Evolutionary conservation across 2,888 invertebrate species (phyloP), one percentile per base, ranked within the genome.

Genomic region (Chaetogeoica ovagalla): DNA sequence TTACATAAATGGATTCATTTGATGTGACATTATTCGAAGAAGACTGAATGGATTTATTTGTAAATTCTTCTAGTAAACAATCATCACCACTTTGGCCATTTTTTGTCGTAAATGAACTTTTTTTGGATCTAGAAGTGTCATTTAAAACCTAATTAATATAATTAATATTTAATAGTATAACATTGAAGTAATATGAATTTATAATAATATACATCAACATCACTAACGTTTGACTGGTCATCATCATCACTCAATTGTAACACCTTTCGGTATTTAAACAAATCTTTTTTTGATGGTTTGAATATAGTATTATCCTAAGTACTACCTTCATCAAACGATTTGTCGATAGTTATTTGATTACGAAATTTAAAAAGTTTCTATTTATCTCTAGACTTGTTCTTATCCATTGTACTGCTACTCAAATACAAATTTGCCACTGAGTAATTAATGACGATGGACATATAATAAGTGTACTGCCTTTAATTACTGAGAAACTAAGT

Each of bases 361-460:
- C 6, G 30, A 30, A 30, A 8, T 73, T 63, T 63, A 19, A 71
- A 3, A 57, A 0, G 5, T 19, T 19, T 17, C 15, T 63, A 19
- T 63, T 37, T 7, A 39, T 39, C 9, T n/a, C 39, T 9, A 19
- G 59, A 21, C 37, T 60, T 19, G 19, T 37, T 65, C 21, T 65
- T 39, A 30, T 63, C 37, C 8, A 62, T 37, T 52, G 0, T 37
- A n/a, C n/a, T n/a, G n/a, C n/a, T n/a, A n/a, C n/a, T n/a, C n/a
- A n/a, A n/a, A n/a, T n/a, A n/a, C n/a, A n/a, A n/a, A n/a, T 88
- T 82, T 92, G 91, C 98, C 98, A 98, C 86, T 98, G 98, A 83
- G 91, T 90, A 81, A 98, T 87, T 69, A 98, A 89, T 65, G 95
- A 95, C 4, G 97, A 96, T 0, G 97, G 97, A 84, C 96, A 96